Conservation (phyloP, 2,888 invertebrate species). For the Gisinianus flammeolus region DNA sequence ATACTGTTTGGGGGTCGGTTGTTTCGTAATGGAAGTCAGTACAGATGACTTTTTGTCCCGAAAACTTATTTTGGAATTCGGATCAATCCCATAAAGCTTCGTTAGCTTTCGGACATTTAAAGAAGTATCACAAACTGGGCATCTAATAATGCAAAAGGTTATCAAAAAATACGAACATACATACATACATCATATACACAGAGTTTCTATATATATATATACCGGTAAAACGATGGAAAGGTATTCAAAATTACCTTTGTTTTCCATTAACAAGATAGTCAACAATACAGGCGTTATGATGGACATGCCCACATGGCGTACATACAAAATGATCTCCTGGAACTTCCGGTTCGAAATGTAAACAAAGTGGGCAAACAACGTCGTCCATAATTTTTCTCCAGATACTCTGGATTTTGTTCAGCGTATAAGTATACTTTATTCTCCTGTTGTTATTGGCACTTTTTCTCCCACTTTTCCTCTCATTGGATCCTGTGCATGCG, state of each 20-base stretch:
- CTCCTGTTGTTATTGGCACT: too few relatives aligned
- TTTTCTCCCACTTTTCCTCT: too few relatives aligned
- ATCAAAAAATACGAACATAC: background rate
- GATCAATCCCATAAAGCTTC: conserved; percentile 53
- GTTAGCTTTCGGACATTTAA: conserved; percentile 50
- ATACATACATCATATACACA: background rate
- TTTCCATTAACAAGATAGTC: conserved; percentile 31
- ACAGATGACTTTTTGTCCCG: background rate
- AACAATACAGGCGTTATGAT: conserved; percentile 46
- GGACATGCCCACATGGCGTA: conserved; percentile 54
- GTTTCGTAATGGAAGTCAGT: background rate
- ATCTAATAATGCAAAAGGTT: conserved; percentile 38
- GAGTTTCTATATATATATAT: background rate
- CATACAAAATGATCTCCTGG: conserved; percentile 55
- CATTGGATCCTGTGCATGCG: too few relatives aligned
- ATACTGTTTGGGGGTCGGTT: background rate
- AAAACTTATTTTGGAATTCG: conserved; percentile 27
- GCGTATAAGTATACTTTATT: too few relatives aligned
- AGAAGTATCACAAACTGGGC: conserved; percentile 51
- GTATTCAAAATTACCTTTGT: conserved; percentile 11
- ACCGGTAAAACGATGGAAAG: background rate
- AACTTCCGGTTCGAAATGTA: conserved; percentile 56
- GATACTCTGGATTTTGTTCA: too few relatives aligned
- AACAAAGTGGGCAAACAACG: conserved; percentile 51
- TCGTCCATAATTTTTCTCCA: conserved; percentile 35